Base-by-base conservation (phyloP, 2,113 vertebrate species). In the Caretta caretta region DNA sequence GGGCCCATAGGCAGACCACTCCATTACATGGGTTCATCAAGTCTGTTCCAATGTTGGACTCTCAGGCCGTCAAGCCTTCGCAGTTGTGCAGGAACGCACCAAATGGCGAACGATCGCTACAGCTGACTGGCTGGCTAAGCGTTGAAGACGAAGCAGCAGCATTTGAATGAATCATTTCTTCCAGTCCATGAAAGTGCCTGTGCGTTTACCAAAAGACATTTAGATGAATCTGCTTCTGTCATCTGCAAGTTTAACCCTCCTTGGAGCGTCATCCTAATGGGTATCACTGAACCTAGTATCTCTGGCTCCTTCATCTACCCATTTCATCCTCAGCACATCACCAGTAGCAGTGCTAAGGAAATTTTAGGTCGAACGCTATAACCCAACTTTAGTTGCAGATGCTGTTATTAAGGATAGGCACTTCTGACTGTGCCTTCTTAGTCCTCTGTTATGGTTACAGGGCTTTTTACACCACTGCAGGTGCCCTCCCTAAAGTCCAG, bases 271-370 rank as follows among this genome's bases (percentile, higher is more conserved):
- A 65, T 65, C 59, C 19, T 17, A 10, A 69, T 13, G 11, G 35
- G 16, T 69, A 20, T 4, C 4, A 1, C 2, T 42, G 72, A 88
- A 57, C 13, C 7, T 29, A 29, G 4, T n/a, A 38, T 80, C 20
- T 27, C 3, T 27, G 27, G 27, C 27, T 29, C 27, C 59, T 62
- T 62, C 29, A 14, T 29, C 59, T 31, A 31, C 31, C 51, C 82
- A 75, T 88, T 0, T 3, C 22, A 75, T 8, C 62, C 51, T 82
- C 86, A 65, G 72, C 35, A 81, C 65, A 22, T 72, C 35, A 72
- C 4, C n/a, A 80, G 24, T 11, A 83, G 6, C 31, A 62, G 27
- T 76, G 80, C 54, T 6, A 51, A 0, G 1, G 38, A 56, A 1
- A 6, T 79, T 92, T 53, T 96, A 48, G 3, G 85, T 75, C 46